A percentile compares a stretch with the other conserved stretches of the same genome.
Evolutionary conservation across 2,797 vertebrate species (phyloP).

Genomic region (Bucorvus abyssinicus): DNA sequence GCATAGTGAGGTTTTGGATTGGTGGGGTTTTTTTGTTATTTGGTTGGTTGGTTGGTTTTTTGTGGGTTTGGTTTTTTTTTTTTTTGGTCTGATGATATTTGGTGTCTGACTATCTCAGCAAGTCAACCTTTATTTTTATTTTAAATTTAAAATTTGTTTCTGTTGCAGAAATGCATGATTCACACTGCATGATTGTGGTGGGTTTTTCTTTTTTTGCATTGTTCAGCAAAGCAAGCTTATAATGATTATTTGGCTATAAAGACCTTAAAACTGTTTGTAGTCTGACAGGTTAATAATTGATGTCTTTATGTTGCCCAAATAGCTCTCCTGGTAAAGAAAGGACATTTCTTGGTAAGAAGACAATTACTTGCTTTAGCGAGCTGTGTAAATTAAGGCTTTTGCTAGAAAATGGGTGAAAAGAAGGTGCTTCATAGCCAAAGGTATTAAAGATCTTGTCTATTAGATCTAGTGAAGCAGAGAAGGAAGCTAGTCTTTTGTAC

Average conservation of each 20-base stretch:
- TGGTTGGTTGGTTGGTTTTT: neutral
- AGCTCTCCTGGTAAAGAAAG: neutral
- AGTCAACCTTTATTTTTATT: rapidly evolving
- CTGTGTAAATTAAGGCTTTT: neutral
- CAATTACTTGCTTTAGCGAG: neutral
- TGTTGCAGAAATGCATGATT: neutral
- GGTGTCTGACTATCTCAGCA: neutral
- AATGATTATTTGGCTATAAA: neutral
- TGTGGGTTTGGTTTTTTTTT: neutral
- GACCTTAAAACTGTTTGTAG: neutral
- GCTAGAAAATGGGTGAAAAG: neutral
- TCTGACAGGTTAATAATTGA: neutral
- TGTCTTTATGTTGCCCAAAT: neutral
- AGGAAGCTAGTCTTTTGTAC: neutral
- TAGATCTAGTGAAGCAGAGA: neutral
- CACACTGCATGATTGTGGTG: rapidly evolving
- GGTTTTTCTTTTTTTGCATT: rapidly evolving
- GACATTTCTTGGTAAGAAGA: neutral
- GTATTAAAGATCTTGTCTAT: neutral
- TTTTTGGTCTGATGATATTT: neutral
- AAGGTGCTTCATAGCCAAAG: neutral
- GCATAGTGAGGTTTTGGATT: neutral
- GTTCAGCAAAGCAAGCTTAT: neutral
- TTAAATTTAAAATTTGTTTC: neutral
- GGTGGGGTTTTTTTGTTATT: neutral